Conservation (phyloP, 2,797 vertebrate species). For the Scolopax bukidnonensis region DNA sequence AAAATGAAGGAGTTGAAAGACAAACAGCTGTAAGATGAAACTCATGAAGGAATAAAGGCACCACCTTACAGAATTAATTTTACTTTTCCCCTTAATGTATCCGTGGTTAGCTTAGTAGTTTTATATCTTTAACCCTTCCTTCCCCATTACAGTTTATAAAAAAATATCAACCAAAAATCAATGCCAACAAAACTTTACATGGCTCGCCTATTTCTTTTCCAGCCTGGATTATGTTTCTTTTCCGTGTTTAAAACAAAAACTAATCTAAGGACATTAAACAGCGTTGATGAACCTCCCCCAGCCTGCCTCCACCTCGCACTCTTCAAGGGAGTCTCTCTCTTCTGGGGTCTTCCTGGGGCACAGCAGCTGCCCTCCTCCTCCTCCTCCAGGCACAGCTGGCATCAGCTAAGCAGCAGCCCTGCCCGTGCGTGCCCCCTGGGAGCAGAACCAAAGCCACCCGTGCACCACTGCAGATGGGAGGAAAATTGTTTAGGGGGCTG, state of each 20-base stretch:
- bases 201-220: not conserved
- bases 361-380: not conserved
- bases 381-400: not conserved
- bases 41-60: not conserved
- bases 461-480: not conserved
- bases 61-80: conserved; percentile 10
- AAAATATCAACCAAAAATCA: not conserved
- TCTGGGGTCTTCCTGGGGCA: not conserved
- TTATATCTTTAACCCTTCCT: not conserved
- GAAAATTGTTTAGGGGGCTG: not conserved
- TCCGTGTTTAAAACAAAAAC: not conserved
- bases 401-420: not conserved
- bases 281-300: not conserved
- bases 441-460: not conserved
- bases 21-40: conserved; percentile 27
- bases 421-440: not conserved
- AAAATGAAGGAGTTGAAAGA: conserved; percentile 16
- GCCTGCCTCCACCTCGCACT: rapidly evolving
- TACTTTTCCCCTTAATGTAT: not conserved
- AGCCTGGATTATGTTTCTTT: not conserved
- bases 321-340: not conserved
- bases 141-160: not conserved
- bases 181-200: not conserved
- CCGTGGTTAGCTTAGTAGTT: not conserved
- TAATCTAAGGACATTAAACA: not conserved